Evolutionary conservation across 2,113 vertebrate genomes (phyloP), one percentile per base, ranked within the genome.

Genomic region (Hyperoodon ampullatus): DNA sequence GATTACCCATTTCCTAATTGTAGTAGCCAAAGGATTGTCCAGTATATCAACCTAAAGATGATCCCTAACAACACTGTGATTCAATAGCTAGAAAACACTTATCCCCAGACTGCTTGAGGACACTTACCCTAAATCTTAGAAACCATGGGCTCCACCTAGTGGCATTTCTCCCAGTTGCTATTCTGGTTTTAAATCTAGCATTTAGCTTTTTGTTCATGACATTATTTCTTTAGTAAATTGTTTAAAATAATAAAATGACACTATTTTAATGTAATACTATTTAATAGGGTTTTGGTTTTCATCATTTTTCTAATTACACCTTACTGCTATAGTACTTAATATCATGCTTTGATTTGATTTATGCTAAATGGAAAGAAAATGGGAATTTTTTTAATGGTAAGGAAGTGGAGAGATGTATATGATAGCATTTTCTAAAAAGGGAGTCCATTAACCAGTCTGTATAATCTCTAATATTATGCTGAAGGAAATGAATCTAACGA

Each of bases 111-210:
- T 19, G 55, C 3, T 11, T 5, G 19, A 47, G 8, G 6, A 55
- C 12, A 28, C 24, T 21, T 2, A 55, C 4, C 8, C 14, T 44
- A 1, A 35, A 8, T 33, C 8, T 30, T 18, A 63, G 95, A 77
- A 87, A 16, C 83, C 4, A 0, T 30, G 93, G 88, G 83, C 98
- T 94, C 98, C 98, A 97, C 90, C 98, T 98, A 97, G 98, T 97
- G 98, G 98, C 66, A 7, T 50, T 42, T 95, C 66, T 16, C 16
- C 75, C 9, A 13, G 16, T 10, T 84, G 82, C 6, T 55, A 50
- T 13, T 42, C 8, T 16, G 42, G 15, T 78, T 93, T 94, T 53
- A 84, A 84, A 93, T 33, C 21, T 33, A 30, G 4, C 47, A 13
- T 86, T 93, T 19, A 82, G 7, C 24, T 93, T 74, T 83, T 58